Percentiles rank a stretch among this genome's conserved stretches.
Conservation (phyloP, 2,113 vertebrate species). For the Galbula dea region DNA sequence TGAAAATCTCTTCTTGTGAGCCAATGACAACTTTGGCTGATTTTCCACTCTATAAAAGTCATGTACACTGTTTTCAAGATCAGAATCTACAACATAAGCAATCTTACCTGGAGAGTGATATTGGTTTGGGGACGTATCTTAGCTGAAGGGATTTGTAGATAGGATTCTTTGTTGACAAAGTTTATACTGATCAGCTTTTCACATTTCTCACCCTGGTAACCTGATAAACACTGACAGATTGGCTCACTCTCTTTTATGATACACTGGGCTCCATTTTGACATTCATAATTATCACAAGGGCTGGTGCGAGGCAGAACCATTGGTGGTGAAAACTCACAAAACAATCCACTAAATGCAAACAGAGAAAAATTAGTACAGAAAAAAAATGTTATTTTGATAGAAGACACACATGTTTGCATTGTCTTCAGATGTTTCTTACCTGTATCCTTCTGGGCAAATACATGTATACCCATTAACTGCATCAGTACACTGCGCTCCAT, state of each 20-base stretch:
- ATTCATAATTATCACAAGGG: conserved; percentile 93
- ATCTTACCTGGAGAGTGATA: conserved; percentile 91
- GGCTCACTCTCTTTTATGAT: conserved; percentile 86
- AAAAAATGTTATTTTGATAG: not conserved
- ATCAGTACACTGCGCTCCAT: conserved; percentile 90
- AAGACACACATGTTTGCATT: not conserved
- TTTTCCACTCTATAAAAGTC: not conserved
- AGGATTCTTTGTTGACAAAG: conserved; percentile 91
- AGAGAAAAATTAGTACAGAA: not conserved
- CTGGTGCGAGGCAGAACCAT: conserved; percentile 97
- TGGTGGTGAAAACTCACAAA: conserved; percentile 94
- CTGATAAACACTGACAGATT: conserved; percentile 90
- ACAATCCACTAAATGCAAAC: conserved; percentile 81
- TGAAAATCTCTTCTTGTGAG: not conserved
- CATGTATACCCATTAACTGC: conserved; percentile 95
- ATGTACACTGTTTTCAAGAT: not conserved
- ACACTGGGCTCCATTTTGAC: conserved; percentile 93
- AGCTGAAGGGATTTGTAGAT: conserved; percentile 88
- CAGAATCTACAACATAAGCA: not conserved
- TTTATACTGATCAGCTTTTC: conserved; percentile 94
- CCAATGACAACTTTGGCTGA: not conserved
- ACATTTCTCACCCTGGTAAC: conserved; percentile 91
- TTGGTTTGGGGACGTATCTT: conserved; percentile 87
- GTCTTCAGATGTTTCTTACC: conserved; percentile 66
- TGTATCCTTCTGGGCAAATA: conserved; percentile 91